phyloP scores from a whole-genome alignment of 2,113 vertebrate genomes.

The Sceloporus undulatus region DNA sequence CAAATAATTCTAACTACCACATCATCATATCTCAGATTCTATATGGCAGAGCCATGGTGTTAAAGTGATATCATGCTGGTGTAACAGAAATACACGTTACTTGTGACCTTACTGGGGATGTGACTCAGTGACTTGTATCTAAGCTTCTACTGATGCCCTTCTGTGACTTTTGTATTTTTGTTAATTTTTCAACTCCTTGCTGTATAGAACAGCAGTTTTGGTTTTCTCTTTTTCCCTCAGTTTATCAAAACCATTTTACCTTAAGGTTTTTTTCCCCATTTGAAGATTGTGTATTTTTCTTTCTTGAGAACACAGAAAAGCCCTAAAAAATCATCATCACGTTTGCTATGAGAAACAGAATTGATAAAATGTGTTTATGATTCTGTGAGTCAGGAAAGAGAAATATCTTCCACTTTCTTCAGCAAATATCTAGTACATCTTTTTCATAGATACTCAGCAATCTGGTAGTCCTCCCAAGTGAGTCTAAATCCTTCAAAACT shows the following conservation, averaged over 20 bases:
- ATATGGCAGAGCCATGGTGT: too few species aligned
- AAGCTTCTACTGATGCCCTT: neutral
- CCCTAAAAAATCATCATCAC: neutral
- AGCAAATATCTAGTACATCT: neutral
- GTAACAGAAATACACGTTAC: neutral
- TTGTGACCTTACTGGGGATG: neutral
- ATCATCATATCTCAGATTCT: too few species aligned
- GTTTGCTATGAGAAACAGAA: neutral
- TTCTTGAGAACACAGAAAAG: neutral
- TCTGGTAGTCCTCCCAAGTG: neutral
- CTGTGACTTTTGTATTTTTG: neutral
- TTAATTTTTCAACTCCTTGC: neutral
- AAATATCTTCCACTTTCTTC: neutral
- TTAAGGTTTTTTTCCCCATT: neutral
- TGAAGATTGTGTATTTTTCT: neutral
- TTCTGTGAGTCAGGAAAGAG: neutral
- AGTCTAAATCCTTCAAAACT: neutral
- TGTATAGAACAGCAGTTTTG: neutral
- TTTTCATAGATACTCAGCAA: neutral
- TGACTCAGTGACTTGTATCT: neutral
- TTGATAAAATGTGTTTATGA: neutral
- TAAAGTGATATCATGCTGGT: too few species aligned
- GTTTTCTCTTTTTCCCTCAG: neutral
- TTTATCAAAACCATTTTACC: conserved; percentile 1
- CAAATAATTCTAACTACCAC: too few species aligned